Evolutionary conservation across 2,888 invertebrate species (phyloP), one percentile per base, ranked within the genome.

Genomic region (Bellardia bayeri): DNA sequence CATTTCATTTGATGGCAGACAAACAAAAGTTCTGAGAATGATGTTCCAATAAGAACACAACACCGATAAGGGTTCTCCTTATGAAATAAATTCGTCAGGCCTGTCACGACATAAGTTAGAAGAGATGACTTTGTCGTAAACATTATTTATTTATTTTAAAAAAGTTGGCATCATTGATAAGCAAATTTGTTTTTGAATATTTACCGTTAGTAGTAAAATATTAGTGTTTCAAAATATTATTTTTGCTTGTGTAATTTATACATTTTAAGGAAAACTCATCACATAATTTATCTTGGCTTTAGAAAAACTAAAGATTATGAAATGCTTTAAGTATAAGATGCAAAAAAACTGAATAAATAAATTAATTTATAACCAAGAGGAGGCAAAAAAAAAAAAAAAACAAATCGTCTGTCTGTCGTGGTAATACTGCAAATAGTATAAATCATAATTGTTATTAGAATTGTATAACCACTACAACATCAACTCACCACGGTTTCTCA

Each of bases 221-320:
- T 23, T 23, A 16, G 16, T 13, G n/a, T 56, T 56, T 16, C 23
- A 3, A 9, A 56, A 13, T 33, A 13, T 61, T 13, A 61, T 75
- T 81, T 72, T 63, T 81, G 33, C 42, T 8, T 13, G 42, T 81
- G 72, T 72, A 72, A 16, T 63, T 45, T 42, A 13, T 16, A n/a
- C 40, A 64, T 64, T 75, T 84, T 54, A 61, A 54, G 51, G 54
- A 78, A 85, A 74, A 88, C 54, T 85, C 88, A 86, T 74, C 84
- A 82, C 88, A 87, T 88, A 88, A 89, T 89, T 89, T 88, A 89
- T 89, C 87, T 89, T 89, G 51, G 74, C 82, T 78, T 71, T 71
- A 42, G 61, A 63, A 68, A 79, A 64, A 79, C 66, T 37, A 66
- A 71, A 81, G 79, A 87, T 84, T 81, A 88, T 71, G 82, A 85